Percentiles rank a stretch among this genome's conserved stretches.
These are phyloP conservation scores for Sylvietta virens DNA, from an alignment of 2,113 vertebrate species.

Conservation along the genomic window DNA sequence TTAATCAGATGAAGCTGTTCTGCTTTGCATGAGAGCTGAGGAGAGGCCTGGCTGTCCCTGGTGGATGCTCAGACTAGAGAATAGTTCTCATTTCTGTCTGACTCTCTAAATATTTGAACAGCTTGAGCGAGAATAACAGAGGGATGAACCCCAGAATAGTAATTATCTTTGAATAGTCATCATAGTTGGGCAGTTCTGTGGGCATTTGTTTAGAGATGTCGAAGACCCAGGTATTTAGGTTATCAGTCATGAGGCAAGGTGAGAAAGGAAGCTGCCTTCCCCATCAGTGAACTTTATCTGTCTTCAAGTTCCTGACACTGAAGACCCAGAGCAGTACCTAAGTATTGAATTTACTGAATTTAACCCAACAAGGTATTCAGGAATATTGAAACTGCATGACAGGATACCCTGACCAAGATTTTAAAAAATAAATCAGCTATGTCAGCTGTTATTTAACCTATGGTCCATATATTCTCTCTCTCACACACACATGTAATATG, in stretches of 20 bases:
- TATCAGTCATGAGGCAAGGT: background rate
- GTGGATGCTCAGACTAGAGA: background rate
- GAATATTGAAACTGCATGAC: background rate
- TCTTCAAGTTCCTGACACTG: background rate
- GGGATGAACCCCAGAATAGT: background rate
- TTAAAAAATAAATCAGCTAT: no score
- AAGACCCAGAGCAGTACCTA: background rate
- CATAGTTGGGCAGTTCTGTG: background rate
- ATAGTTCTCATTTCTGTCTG: background rate
- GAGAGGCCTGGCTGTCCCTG: background rate
- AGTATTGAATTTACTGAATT: background rate
- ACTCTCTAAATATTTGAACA: slow-evolving; percentile 16
- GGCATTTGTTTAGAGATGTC: background rate
- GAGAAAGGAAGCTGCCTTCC: background rate
- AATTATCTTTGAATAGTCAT: background rate
- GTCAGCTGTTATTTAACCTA: background rate
- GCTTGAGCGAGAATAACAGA: background rate
- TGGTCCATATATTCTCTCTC: background rate
- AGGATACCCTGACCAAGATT: background rate
- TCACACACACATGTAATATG: accelerated
- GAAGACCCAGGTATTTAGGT: background rate
- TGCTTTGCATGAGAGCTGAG: background rate
- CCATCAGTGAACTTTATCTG: background rate
- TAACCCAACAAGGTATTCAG: background rate
- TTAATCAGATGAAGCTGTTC: background rate